Evolutionary conservation across 2,888 invertebrate species (phyloP), one percentile per base, ranked within the genome.

Genomic region (Eupithecia subfuscata): DNA sequence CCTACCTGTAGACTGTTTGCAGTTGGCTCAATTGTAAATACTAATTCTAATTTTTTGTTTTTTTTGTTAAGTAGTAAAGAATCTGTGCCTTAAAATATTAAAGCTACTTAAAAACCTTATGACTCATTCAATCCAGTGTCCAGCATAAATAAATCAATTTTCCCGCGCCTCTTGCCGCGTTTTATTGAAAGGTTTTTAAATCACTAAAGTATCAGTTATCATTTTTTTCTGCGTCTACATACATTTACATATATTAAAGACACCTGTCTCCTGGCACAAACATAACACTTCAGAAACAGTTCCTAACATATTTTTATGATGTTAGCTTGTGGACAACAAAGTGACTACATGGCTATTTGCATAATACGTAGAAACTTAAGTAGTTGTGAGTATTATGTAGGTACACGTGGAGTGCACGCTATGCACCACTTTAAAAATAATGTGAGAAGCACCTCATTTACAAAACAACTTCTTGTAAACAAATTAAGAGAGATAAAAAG

Each of bases 401-500:
- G 60, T 14, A 60, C 25, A 60, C 60, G 25, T 25, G 56, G 22
- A 22, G 22, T 25, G 12, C 12, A 60, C 14, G 25, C 5, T 25
- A 14, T 25, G 12, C 60, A 2, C 22, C 25, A 14, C 12, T 60
- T 60, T 25, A 60, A 25, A 60, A n/a, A 25, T 67, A 67, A 67
- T 67, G 12, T 67, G 65, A 67, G 30, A 65, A 16, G 37, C n/a
- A 76, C 74, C 81, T 81, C 80, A 79, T 69, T 79, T 71, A 81
- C 78, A 81, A 84, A 84, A 84, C 25, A 43, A 68, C 68, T 68
- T 68, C 68, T 68, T 68, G 68, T 40, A 25, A 68, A 68, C 88
- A 87, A 88, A 88, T 81, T 83, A 71, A 67, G 12, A n/a, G 14
- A 14, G 12, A n/a, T 40, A 43, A 68, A 40, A 68, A 68, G 88